Conservation (phyloP, 2,888 invertebrate species). For the Drosophila borealis region DNA sequence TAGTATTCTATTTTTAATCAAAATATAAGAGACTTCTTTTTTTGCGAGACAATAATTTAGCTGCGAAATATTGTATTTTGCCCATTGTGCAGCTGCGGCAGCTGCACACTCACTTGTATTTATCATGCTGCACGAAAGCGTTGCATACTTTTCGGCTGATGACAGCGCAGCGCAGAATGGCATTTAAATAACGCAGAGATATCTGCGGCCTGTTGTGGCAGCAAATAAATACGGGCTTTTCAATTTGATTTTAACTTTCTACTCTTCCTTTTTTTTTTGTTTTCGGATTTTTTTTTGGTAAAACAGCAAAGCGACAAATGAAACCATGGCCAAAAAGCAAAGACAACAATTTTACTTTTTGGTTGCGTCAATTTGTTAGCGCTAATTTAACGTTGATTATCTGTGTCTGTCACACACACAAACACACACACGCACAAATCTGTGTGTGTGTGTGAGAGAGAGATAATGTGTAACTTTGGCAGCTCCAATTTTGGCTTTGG, state of each 20-base stretch:
- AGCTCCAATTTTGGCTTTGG: constrained; percentile 48
- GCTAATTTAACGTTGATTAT: constrained; percentile 78
- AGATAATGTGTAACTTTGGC: constrained; percentile 46
- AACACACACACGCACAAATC: constrained; percentile 6
- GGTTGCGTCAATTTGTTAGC: constrained; percentile 69
- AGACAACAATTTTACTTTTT: constrained; percentile 23
- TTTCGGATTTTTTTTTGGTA: neutral
- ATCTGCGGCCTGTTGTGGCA: constrained; percentile 26
- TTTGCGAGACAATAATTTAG: neutral
- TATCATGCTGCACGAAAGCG: constrained; percentile 42
- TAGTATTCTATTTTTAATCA: too few species aligned
- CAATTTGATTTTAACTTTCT: constrained; percentile 8
- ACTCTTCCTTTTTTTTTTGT: constrained; percentile 12
- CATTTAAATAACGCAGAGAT: constrained; percentile 57
- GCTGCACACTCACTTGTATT: constrained; percentile 38
- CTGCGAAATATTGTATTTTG: rapidly evolving
- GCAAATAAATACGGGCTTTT: constrained; percentile 43
- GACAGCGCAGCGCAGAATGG: constrained; percentile 11
- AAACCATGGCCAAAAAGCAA: constrained; percentile 13
- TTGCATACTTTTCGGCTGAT: constrained; percentile 52
- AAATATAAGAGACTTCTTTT: too few species aligned
- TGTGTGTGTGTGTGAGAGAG: neutral
- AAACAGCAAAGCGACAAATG: constrained; percentile 17
- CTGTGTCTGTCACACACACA: constrained; percentile 33
- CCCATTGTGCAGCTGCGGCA: constrained; percentile 11